Evolutionary conservation across 2,797 vertebrate species (phyloP).

Genomic region (Platalea minor): DNA sequence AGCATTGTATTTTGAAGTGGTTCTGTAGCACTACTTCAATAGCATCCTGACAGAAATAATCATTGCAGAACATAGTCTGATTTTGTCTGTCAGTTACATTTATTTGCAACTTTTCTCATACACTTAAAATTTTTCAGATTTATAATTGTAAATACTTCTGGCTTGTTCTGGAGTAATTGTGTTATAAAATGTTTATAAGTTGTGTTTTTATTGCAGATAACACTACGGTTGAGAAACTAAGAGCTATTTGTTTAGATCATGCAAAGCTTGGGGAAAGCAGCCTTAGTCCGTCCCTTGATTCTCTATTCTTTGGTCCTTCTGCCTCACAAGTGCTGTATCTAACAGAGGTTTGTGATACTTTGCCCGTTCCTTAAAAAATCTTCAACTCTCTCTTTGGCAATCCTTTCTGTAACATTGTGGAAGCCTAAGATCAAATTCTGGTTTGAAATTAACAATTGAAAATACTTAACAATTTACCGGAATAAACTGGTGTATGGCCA

Average conservation of each 20-base stretch:
- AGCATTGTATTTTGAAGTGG: not conserved
- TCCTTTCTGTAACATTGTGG: not conserved
- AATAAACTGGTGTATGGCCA: not conserved
- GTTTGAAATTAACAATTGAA: not conserved
- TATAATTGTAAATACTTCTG: not conserved
- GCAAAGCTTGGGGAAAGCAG: constrained; percentile 98
- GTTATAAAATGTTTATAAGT: not conserved
- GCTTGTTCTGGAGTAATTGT: not conserved
- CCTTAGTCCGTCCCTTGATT: constrained; percentile 96
- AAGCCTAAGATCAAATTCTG: not conserved
- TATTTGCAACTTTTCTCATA: not conserved
- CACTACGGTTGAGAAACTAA: constrained; percentile 94
- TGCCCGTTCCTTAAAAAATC: not conserved
- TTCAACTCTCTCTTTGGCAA: not conserved
- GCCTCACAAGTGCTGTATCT: constrained; percentile 99
- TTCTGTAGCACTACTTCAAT: not conserved
- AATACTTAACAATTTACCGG: not conserved
- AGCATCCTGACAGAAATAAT: not conserved
- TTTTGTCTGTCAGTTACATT: not conserved
- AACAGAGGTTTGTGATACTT: constrained; percentile 87
- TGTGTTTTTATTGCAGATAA: constrained; percentile 84
- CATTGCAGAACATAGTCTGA: not conserved
- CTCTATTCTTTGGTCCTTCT: constrained; percentile 95
- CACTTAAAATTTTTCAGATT: not conserved
- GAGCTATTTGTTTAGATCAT: constrained; percentile 96